A percentile compares a stretch with the other conserved stretches of the same genome.
phyloP scores from a whole-genome alignment of 2,888 invertebrate species.

The Caenorhabditis sp. region DNA sequence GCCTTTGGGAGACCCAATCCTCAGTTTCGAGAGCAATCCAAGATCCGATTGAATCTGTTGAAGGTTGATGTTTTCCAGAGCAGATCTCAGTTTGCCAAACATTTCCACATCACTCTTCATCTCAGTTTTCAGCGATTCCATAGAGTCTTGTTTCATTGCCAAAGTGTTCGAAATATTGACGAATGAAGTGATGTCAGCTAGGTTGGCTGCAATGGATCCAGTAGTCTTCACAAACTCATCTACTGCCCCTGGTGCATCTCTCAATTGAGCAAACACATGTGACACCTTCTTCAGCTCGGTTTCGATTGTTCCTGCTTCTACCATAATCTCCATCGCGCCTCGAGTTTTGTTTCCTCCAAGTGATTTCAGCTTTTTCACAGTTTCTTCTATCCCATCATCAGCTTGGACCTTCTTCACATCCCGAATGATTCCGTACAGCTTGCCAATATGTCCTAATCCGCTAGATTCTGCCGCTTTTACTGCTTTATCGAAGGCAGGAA shows the following conservation, averaged over 20 bases:
- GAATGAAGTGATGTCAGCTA: background rate
- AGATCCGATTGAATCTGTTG: background rate
- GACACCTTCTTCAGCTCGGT: too few relatives aligned
- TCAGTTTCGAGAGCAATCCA: background rate
- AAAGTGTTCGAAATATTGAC: background rate
- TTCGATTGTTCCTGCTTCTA: too few relatives aligned
- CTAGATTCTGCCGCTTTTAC: background rate
- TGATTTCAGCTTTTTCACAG: too few relatives aligned
- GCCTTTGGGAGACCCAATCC: background rate
- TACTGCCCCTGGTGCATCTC: too few relatives aligned
- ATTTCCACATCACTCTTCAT: background rate
- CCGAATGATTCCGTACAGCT: too few relatives aligned
- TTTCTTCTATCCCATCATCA: background rate
- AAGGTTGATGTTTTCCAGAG: background rate
- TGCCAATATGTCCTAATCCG: too few relatives aligned
- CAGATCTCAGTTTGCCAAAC: background rate
- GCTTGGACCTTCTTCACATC: background rate
- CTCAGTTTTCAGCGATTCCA: background rate
- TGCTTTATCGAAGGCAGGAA: background rate
- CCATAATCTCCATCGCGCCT: too few relatives aligned
- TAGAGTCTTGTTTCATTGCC: background rate
- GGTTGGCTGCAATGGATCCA: background rate
- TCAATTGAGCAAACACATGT: too few relatives aligned
- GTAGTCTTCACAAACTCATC: background rate
- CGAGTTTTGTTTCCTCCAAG: too few relatives aligned